phyloP scores from a whole-genome alignment of 2,797 vertebrate species.

The Steatocranus sp. region DNA sequence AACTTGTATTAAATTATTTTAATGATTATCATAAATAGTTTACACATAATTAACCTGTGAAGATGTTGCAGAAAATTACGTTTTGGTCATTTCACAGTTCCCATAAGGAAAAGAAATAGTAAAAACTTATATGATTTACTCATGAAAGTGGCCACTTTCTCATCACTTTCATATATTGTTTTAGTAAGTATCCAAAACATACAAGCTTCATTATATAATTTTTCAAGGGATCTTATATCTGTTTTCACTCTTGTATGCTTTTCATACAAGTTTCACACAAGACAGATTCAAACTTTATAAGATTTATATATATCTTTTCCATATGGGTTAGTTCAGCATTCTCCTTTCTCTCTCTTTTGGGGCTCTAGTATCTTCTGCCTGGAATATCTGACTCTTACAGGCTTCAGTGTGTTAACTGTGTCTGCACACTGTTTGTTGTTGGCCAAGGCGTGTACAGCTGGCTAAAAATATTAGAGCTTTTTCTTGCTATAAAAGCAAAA shows the following conservation, averaged over 20 bases:
- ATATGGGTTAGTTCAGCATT: not conserved
- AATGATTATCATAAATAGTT: not conserved
- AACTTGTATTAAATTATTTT: not conserved
- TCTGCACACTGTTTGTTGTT: not conserved
- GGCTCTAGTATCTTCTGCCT: not conserved
- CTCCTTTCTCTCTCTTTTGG: not conserved
- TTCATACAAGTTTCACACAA: too few relatives aligned
- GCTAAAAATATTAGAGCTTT: not conserved
- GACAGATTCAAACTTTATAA: too few relatives aligned
- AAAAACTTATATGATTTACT: too few relatives aligned
- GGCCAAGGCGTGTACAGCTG: not conserved
- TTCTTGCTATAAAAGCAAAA: not conserved
- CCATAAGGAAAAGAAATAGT: too few relatives aligned
- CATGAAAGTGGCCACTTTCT: too few relatives aligned
- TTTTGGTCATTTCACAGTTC: not conserved
- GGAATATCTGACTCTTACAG: not conserved
- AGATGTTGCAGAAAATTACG: rapidly evolving
- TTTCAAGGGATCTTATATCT: too few relatives aligned
- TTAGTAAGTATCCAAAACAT: too few relatives aligned
- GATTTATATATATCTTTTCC: too few relatives aligned
- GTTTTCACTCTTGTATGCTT: too few relatives aligned
- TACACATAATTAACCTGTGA: not conserved
- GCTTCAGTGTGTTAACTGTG: not conserved
- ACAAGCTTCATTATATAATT: too few relatives aligned
- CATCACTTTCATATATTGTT: too few relatives aligned